Conservation (phyloP, 2,113 vertebrate genomes). For the Mastomys natalensis region DNA sequence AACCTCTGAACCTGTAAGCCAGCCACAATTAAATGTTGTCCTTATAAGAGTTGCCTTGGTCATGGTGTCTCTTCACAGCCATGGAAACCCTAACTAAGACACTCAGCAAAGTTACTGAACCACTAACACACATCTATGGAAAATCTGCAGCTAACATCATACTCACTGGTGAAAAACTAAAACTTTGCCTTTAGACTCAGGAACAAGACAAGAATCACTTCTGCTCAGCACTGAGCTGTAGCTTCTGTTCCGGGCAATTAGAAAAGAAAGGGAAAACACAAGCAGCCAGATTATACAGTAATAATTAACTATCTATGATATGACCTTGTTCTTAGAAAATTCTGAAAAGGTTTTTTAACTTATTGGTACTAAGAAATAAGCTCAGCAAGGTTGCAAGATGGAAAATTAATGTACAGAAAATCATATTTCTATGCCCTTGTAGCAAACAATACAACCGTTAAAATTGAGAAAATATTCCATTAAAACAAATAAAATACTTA, state of each 20-base stretch:
- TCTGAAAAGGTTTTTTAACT: neutral
- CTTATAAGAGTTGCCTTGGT: no score
- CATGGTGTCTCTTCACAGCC: no score
- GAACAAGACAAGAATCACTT: neutral
- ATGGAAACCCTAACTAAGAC: neutral
- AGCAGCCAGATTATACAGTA: neutral
- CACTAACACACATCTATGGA: neutral
- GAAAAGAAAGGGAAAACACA: neutral
- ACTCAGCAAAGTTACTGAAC: neutral
- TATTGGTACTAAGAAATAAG: neutral
- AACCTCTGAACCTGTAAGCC: no score
- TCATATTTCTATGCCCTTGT: neutral
- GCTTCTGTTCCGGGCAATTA: neutral
- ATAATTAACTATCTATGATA: neutral
- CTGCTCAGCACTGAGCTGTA: neutral
- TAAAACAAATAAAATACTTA: neutral
- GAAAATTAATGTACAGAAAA: neutral
- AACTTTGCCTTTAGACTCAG: neutral
- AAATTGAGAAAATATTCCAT: constrained; percentile 2
- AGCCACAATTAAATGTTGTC: no score
- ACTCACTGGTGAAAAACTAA: neutral
- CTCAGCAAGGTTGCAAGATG: neutral
- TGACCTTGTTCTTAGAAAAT: neutral
- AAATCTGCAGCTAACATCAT: neutral
- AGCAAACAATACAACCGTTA: neutral